Evolutionary conservation across 2,113 vertebrate species (phyloP).

Genomic region (Esox niger): DNA sequence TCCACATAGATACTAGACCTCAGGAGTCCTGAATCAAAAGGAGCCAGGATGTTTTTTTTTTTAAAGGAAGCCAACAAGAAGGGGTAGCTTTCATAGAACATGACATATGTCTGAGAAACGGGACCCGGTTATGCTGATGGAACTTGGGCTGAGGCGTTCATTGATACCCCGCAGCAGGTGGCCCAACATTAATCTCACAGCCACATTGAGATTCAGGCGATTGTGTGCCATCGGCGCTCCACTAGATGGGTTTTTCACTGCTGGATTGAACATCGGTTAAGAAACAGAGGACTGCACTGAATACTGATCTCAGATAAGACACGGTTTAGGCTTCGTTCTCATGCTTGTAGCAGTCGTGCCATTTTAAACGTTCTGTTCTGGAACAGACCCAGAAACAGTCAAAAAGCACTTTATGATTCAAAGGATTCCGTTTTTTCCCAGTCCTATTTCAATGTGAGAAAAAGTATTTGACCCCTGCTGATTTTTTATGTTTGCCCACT

Average conservation of each 20-base stretch:
- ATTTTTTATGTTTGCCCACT: no score
- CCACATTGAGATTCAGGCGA: conserved; percentile 43
- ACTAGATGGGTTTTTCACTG: conserved; percentile 31
- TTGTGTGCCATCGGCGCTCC: conserved; percentile 24
- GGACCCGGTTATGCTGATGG: conserved; percentile 54
- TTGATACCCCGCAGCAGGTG: conserved; percentile 65
- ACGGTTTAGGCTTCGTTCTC: not conserved
- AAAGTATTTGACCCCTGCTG: no score
- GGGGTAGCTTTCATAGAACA: conserved; percentile 44
- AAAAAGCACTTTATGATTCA: no score
- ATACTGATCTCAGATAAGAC: conserved; percentile 28
- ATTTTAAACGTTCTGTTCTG: not conserved
- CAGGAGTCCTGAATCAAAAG: conserved; percentile 36
- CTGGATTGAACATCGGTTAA: conserved; percentile 24
- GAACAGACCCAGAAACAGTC: not conserved
- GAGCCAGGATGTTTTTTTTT: conserved; percentile 34
- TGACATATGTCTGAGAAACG: conserved; percentile 58
- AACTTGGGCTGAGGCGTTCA: conserved; percentile 52
- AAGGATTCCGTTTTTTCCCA: no score
- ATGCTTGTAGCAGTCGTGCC: not conserved
- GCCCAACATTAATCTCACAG: conserved; percentile 57
- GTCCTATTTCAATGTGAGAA: no score
- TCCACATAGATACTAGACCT: conserved; percentile 19
- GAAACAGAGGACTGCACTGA: conserved; percentile 23
- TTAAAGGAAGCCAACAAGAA: conserved; percentile 48